These are phyloP conservation scores for Lithobius niger DNA, from an alignment of 1,140 invertebrate species.

Conservation along the genomic window DNA sequence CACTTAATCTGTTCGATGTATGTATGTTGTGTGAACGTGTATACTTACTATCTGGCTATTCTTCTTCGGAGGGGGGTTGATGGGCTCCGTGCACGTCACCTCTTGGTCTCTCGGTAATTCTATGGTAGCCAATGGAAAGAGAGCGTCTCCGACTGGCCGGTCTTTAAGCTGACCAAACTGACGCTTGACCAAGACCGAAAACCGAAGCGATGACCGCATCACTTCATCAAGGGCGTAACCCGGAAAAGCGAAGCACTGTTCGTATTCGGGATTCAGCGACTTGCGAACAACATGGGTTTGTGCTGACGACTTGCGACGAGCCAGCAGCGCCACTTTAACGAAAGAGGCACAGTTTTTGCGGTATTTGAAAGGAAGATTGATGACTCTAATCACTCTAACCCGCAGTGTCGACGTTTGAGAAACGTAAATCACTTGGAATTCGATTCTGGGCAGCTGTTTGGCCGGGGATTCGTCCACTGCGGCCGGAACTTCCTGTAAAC, in stretches of 20 bases:
- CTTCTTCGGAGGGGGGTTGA: background rate
- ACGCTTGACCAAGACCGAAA: conserved; percentile 1
- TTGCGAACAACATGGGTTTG: background rate
- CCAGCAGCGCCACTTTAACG: conserved; percentile 6
- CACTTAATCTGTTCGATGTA: too few relatives aligned
- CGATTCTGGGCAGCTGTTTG: background rate
- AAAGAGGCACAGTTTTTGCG: conserved; percentile 5
- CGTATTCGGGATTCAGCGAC: conserved; percentile 6
- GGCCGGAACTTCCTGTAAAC: background rate
- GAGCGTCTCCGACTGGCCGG: background rate
- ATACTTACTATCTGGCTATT: background rate
- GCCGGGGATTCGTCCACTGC: background rate
- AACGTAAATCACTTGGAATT: background rate
- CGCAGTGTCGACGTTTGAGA: background rate
- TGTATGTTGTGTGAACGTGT: too few relatives aligned
- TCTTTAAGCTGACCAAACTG: background rate
- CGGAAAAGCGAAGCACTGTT: background rate
- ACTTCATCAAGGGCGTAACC: background rate
- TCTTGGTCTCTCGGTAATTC: background rate
- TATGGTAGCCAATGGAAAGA: background rate
- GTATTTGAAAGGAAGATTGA: background rate
- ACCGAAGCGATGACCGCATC: background rate
- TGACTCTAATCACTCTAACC: background rate
- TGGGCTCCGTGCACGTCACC: background rate
- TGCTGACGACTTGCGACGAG: conserved; percentile 1